phyloP scores from a whole-genome alignment of 2,113 vertebrate genomes.

The Psephotus haematonotus region DNA sequence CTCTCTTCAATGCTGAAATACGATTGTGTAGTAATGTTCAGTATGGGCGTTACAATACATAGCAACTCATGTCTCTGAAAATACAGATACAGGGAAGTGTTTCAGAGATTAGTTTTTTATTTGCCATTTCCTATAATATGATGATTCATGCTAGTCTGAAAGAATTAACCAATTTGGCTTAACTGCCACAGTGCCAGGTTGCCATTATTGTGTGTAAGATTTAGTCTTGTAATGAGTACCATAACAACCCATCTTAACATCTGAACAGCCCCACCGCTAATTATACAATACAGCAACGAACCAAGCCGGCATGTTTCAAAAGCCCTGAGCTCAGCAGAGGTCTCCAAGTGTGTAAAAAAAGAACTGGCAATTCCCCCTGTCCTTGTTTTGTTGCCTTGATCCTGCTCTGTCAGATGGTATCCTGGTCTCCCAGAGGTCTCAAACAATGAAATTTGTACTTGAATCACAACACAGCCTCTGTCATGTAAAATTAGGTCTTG shows the following conservation, averaged over 20 bases:
- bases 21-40: slow-evolving; percentile 26
- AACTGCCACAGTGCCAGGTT: slow-evolving; percentile 11
- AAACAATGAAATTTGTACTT: not conserved
- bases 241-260: not conserved
- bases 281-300: not conserved
- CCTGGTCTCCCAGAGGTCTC: not conserved
- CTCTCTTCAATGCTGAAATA: slow-evolving; percentile 35
- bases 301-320: not conserved
- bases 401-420: not conserved
- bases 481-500: not conserved
- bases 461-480: not conserved
- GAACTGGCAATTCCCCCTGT: not conserved
- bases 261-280: not conserved
- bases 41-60: slow-evolving; percentile 3
- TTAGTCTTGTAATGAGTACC: slow-evolving; percentile 21
- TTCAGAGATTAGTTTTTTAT: slow-evolving; percentile 33
- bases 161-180: slow-evolving; percentile 31
- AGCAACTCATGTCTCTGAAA: slow-evolving; percentile 33
- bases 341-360: not conserved
- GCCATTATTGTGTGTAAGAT: slow-evolving; percentile 15
- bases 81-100: slow-evolving; percentile 23
- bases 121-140: slow-evolving; percentile 46
- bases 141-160: slow-evolving; percentile 31
- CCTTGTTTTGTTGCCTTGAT: not conserved
- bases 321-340: not conserved